Percentiles rank a stretch among this genome's conserved stretches.
Conservation (phyloP, 2,113 vertebrate species). For the Nothoprocta pentlandii region DNA sequence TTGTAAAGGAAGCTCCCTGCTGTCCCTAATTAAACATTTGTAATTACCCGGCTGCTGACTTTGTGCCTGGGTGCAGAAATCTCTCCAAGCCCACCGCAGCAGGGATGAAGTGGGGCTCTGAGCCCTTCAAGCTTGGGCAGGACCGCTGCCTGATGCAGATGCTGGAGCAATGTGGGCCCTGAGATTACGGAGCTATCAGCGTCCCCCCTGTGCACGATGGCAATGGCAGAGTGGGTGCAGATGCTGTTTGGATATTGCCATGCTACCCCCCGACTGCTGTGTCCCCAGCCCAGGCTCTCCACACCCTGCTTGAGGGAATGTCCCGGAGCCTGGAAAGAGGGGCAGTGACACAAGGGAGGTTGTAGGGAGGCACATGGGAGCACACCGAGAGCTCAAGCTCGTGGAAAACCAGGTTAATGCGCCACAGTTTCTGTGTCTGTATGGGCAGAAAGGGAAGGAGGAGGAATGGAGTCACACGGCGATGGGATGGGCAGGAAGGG, state of each 20-base stretch:
- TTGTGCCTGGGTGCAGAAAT: neutral
- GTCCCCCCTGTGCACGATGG: neutral
- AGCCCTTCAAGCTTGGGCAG: fast-evolving
- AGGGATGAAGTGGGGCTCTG: fast-evolving
- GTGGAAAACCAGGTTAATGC: neutral
- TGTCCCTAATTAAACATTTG: conserved; percentile 36
- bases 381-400: neutral
- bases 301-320: no score
- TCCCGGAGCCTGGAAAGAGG: no score
- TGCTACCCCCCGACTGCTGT: neutral
- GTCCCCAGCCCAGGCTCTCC: neutral
- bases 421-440: neutral
- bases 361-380: neutral
- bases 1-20: conserved; percentile 1
- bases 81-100: neutral
- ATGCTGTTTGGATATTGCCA: neutral
- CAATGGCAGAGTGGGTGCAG: neutral
- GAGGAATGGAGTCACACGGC: neutral
- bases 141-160: fast-evolving
- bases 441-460: neutral
- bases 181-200: no score
- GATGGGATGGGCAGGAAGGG: neutral
- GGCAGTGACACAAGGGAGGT: neutral
- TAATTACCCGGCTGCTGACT: conserved; percentile 1
- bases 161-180: neutral